Conservation (phyloP, 2,113 vertebrate species). For the Myotis lucifugus region DNA sequence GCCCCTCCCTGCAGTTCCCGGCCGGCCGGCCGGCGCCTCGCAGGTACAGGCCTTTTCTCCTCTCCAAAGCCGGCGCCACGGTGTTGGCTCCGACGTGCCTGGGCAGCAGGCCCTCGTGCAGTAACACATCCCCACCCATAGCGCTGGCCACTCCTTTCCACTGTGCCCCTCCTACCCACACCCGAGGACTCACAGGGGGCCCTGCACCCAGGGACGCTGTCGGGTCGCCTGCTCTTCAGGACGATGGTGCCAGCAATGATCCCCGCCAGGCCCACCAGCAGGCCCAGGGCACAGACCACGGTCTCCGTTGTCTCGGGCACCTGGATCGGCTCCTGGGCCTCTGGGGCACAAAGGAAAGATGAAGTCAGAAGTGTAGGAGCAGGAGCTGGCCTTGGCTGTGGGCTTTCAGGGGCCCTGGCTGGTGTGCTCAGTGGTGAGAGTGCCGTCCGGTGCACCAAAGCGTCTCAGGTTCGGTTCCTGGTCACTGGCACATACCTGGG, state of each 20-base stretch:
- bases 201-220: neutral
- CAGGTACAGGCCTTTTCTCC: neutral
- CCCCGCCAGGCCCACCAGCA: constrained; percentile 4
- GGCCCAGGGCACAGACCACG: constrained; percentile 54
- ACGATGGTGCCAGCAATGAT: constrained; percentile 4
- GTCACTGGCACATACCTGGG: too few relatives aligned
- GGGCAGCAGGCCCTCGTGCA: neutral
- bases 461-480: too few relatives aligned
- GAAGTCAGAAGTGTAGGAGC: neutral
- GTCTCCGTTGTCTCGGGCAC: constrained; percentile 35
- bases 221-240: neutral
- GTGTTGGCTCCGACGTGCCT: neutral
- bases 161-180: neutral
- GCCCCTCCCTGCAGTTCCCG: too few relatives aligned
- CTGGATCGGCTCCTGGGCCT: neutral
- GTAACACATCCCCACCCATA: neutral
- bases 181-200: neutral
- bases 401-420: too few relatives aligned
- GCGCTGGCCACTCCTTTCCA: neutral
- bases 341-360: neutral
- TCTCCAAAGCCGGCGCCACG: neutral
- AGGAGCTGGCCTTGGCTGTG: accelerated
- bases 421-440: too few relatives aligned
- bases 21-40: too few relatives aligned
- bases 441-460: too few relatives aligned